Evolutionary conservation across 2,113 vertebrate genomes (phyloP).

Genomic region (Esox niger): DNA sequence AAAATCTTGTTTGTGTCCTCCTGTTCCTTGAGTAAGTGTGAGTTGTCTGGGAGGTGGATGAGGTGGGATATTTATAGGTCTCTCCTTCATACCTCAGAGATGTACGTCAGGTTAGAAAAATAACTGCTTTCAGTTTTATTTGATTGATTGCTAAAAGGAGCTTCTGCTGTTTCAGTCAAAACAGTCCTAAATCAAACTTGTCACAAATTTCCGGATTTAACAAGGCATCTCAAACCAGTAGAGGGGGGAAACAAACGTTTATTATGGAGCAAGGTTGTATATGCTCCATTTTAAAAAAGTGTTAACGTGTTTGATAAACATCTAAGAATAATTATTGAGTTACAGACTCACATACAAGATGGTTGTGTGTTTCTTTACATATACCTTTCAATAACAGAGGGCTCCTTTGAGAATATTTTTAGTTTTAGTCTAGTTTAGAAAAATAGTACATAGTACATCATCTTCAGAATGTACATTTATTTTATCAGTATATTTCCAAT

Average conservation of each 20-base stretch:
- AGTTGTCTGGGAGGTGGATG: slow-evolving; percentile 45
- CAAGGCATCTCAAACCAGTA: slow-evolving; percentile 46
- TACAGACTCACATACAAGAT: slow-evolving; percentile 14
- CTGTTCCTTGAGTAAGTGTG: slow-evolving; percentile 35
- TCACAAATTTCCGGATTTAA: slow-evolving; percentile 71
- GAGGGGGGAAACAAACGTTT: slow-evolving; percentile 36
- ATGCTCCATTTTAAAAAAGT: slow-evolving; percentile 34
- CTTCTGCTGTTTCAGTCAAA: slow-evolving; percentile 76
- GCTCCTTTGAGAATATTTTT: background rate
- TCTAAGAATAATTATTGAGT: slow-evolving; percentile 27
- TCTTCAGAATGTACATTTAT: background rate
- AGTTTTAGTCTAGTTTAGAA: too few relatives aligned
- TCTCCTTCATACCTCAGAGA: slow-evolving; percentile 59
- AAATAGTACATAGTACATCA: too few relatives aligned
- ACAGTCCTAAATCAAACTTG: slow-evolving; percentile 75
- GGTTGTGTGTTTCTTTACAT: slow-evolving; percentile 19
- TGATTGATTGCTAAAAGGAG: slow-evolving; percentile 73
- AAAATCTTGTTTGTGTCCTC: slow-evolving; percentile 16
- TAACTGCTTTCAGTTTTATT: slow-evolving; percentile 69
- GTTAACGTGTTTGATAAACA: slow-evolving; percentile 38
- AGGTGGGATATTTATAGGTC: slow-evolving; percentile 64
- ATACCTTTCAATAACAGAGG: background rate
- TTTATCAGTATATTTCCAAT: too few relatives aligned
- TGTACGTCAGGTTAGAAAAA: slow-evolving; percentile 71
- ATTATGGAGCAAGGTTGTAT: slow-evolving; percentile 30